Evolutionary conservation across 2,888 invertebrate species (phyloP), one percentile per base, ranked within the genome.

Genomic region (Diploptera punctata): DNA sequence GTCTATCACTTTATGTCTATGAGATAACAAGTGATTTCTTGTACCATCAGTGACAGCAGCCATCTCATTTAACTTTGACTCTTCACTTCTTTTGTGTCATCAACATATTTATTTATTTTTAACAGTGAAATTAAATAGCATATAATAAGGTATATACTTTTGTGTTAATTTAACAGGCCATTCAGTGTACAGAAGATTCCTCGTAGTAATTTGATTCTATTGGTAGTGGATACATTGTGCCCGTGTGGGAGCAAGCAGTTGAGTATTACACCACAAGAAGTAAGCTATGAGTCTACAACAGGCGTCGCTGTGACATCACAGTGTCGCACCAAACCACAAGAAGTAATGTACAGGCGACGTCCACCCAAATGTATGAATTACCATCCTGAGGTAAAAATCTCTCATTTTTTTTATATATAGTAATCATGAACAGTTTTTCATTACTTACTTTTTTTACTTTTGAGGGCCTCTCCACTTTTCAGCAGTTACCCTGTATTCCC

Each of bases 181-280:
- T 95, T 95, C 84, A 95, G 95, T 84, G 95, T 95, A 71, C 95
- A 95, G 81, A 94, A 94, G 84, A 94, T 96, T 79, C 94, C 92
- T n/a, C 77, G 79, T 70, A 82, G 82, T 62, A 82, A 82, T 76
- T 77, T 82, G 52, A 78, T 82, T 69, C 77, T 82, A 72, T 78
- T 82, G 38, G 81, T 81, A 31, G 81, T 81, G 60, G 81, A 77
- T 83, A 94, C 93, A 24, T 84, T 93, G 77, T 95, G 94, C 81
- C 94, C 94, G 67, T 95, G 95, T 83, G 94, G 94, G 76, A 93
- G 92, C 80, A 94, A 94, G 83, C 91, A 93, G 80, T 86, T 95
- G 76, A 93, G 93, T 82, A 94, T 94, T 81, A 89, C 90, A 72
- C 91, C 94, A 0, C 82, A 82, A 68, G 85, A 86, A 75, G 82